Percentiles rank a stretch among this genome's conserved stretches.
These are phyloP conservation scores for Hydrolagus affinis DNA, from an alignment of 2,113 vertebrate species.

Conservation along the genomic window DNA sequence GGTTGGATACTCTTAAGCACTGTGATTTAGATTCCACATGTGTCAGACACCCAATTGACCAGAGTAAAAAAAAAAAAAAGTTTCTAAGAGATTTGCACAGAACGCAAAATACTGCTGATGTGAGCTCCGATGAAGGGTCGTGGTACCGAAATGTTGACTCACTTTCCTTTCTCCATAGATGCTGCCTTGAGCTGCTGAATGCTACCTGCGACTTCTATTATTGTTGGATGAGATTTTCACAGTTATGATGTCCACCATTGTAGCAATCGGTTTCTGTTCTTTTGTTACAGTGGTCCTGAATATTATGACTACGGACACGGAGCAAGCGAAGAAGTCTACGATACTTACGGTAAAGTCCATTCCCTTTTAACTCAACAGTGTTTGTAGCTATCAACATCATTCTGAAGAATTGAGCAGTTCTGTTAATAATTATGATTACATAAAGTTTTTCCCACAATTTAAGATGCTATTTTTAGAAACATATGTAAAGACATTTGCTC, in stretches of 20 bases:
- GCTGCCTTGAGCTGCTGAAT: too few relatives aligned
- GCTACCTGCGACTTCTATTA: not conserved
- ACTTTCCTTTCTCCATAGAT: too few relatives aligned
- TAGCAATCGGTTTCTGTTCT: conserved; percentile 46
- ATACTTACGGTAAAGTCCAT: conserved; percentile 81
- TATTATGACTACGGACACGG: conserved; percentile 89
- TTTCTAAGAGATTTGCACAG: not conserved
- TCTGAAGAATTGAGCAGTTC: conserved; percentile 29
- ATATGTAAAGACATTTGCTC: too few relatives aligned
- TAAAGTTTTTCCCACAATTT: not conserved
- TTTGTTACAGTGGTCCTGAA: conserved; percentile 77
- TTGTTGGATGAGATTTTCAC: not conserved
- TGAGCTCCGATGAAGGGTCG: too few relatives aligned
- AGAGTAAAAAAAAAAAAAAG: too few relatives aligned
- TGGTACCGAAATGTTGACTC: not conserved
- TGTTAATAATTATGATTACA: not conserved
- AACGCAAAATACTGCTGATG: too few relatives aligned
- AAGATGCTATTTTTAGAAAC: too few relatives aligned
- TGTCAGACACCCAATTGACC: too few relatives aligned
- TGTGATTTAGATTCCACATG: too few relatives aligned
- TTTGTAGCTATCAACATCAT: conserved; percentile 45
- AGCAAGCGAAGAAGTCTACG: conserved; percentile 80
- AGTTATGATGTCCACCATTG: too few relatives aligned
- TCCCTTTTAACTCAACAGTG: conserved; percentile 40
- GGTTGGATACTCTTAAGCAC: too few relatives aligned